Base-by-base conservation (phyloP, 2,888 invertebrate genomes). In the Crocallis elinguaria region DNA sequence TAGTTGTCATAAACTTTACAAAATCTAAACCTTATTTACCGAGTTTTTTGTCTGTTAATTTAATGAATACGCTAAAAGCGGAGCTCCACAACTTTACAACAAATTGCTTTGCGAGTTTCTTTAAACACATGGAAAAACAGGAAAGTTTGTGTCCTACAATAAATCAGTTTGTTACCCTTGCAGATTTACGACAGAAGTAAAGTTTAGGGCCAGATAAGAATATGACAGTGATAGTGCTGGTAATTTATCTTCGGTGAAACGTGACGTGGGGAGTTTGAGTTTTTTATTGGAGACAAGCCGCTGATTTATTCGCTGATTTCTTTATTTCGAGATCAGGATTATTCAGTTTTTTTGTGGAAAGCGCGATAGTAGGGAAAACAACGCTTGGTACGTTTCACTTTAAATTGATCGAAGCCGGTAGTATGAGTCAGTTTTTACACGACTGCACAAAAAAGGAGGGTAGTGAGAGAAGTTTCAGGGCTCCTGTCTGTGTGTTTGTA, bases 161-260 rank as follows among this genome's bases (percentile, higher is more conserved):
- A 50, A 53, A 58, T 57, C 57, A 52, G 52, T 52, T 49, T 45
- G 48, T 45, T 49, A 36, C 44, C 36, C 42, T 27, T 36, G 8
- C 46, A 56, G 46, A 50, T 50, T 49, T 50, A 50, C 52, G 52
- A 52, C 36, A 23, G 30, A 13, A 46, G 36, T 36, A 36, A 52
- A 46, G 12, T 41, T 52, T 46, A 52, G 41, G 41, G 23, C 46
- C 17, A 36, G 52, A 52, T 52, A 52, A 53, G 37, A 48, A 43
- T 53, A 53, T 53, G 48, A 43, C 25, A 38, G 42, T 33, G 48
- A 48, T 53, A 48, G 53, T 53, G 7, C 36, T 36, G 25, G 42
- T 11, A 32, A 43, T 53, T 27, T 48, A 48, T 53, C 41, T 48
- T 13, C 43, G 21, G 37, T 16, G 38, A 42, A 41, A 36, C 42